Evolutionary conservation across 2,888 invertebrate species (phyloP), one percentile per base, ranked within the genome.

Genomic region (Auanema freiburgensis): DNA sequence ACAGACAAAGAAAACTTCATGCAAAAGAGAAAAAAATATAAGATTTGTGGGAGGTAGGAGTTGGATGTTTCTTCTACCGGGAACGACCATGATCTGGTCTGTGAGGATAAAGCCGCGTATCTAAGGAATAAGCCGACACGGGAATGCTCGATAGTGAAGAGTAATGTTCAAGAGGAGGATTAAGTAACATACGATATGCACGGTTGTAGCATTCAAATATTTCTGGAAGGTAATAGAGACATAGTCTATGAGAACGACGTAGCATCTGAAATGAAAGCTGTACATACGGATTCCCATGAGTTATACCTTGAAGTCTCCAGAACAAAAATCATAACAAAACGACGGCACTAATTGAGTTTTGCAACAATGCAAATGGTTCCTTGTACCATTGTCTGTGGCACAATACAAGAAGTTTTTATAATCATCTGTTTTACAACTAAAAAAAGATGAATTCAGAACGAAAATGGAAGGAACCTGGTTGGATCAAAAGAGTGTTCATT

Each of bases 311-410:
- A 80, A 81, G 54, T 77, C 70, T 42, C 72, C 78, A 6, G 78
- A 71, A 66, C 83, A 83, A 62, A 81, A 83, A 57, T 83, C 83
- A 62, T 77, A 81, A 66, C 83, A 83, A 71, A 83, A 83, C 18
- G 79, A 78, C 14, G 83, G 83, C 12, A 83, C 80, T 8, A 79
- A 62, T 50, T 77, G 74, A 46, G 80, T 76, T 43, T 80, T 76
- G 66, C 83, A 83, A 62, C 83, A 83, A 51, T 83, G 80, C n/a
- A 83, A 67, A 62, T 83, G 83, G 21, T 74, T 75, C 8, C 78
- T 65, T 21, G 76, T 77, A 24, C 82, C 80, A 16, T 69, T 76
- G 18, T 81, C 77, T 5, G 81, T 81, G n/a, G 77, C 81, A 64
- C 81, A 81, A 6, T 71, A 67, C 23, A 81, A 65, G 60, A 81